Conservation (phyloP, 2,113 vertebrate genomes). For the Periophthalmodon schlosseri region DNA sequence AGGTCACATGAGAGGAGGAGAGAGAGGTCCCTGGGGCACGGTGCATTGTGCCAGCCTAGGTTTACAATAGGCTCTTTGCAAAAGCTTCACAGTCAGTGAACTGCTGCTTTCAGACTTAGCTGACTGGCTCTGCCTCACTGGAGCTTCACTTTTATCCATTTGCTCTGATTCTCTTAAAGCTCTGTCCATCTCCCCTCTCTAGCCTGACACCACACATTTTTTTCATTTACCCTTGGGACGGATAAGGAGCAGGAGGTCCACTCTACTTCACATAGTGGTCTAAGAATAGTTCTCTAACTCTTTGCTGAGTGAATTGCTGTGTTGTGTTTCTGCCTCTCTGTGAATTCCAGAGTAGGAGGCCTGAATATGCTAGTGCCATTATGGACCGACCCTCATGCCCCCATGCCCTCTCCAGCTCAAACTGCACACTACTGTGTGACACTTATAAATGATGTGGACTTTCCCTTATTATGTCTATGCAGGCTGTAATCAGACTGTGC, state of each 20-base stretch:
- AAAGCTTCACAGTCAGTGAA: conserved; percentile 60
- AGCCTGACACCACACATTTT: conserved; percentile 35
- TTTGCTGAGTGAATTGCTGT: conserved; percentile 63
- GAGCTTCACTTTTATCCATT: conserved; percentile 56
- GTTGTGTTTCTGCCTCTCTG: conserved; percentile 65
- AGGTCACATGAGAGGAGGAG: conserved; percentile 59
- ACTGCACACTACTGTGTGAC: conserved; percentile 26
- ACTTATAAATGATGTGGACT: conserved; percentile 29
- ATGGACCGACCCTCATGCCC: conserved; percentile 46
- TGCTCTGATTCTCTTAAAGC: conserved; percentile 26
- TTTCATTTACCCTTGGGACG: conserved; percentile 25
- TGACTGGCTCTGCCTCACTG: conserved; percentile 49
- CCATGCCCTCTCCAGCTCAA: conserved; percentile 32
- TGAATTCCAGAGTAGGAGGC: conserved; percentile 75
- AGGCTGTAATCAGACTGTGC: background rate
- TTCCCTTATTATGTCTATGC: conserved; percentile 30
- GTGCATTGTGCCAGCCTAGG: conserved; percentile 56
- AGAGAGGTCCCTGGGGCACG: conserved; percentile 57
- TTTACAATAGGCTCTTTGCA: conserved; percentile 68
- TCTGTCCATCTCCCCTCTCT: conserved; percentile 26
- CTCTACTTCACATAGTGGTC: conserved; percentile 69
- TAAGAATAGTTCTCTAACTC: conserved; percentile 72
- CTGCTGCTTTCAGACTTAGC: conserved; percentile 54
- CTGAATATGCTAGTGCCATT: conserved; percentile 69
- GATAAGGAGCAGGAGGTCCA: conserved; percentile 8